These are phyloP conservation scores for Pardalotus punctatus DNA, from an alignment of 2,113 vertebrate genomes.

Conservation along the genomic window DNA sequence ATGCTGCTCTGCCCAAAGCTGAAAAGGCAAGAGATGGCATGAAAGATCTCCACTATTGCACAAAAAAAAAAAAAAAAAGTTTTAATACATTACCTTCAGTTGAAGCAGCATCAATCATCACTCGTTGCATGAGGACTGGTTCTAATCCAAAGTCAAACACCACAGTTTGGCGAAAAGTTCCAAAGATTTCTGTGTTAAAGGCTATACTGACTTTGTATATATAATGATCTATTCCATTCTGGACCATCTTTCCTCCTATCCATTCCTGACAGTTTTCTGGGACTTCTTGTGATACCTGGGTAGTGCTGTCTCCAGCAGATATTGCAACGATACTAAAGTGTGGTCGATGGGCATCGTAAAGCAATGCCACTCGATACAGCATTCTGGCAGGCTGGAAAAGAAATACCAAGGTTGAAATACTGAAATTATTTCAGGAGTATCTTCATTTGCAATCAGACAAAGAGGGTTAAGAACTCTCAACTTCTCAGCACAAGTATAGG, in stretches of 20 bases:
- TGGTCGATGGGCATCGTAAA: conserved; percentile 96
- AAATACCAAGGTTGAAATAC: conserved; percentile 37
- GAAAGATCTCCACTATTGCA: neutral
- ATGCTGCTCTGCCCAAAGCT: neutral
- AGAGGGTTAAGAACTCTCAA: neutral
- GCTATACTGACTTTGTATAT: conserved; percentile 92
- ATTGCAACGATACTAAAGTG: conserved; percentile 94
- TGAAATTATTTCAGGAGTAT: neutral
- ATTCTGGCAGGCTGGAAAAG: conserved; percentile 87
- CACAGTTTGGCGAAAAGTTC: conserved; percentile 96
- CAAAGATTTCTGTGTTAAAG: conserved; percentile 98
- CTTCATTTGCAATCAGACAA: neutral
- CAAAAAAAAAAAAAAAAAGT: neutral
- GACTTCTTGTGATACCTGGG: conserved; percentile 86
- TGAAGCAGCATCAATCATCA: conserved; percentile 98
- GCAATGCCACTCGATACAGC: conserved; percentile 91
- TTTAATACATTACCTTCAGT: conserved; percentile 87
- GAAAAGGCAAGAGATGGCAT: neutral
- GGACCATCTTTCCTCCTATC: conserved; percentile 84
- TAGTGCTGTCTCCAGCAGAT: conserved; percentile 84
- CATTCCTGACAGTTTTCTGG: conserved; percentile 92
- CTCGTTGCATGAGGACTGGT: conserved; percentile 96
- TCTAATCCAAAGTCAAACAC: conserved; percentile 98
- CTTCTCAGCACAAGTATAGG: neutral
- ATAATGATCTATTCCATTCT: conserved; percentile 95